Evolutionary conservation across 2,888 invertebrate species (phyloP).

Genomic region (Siphonodentalium dalli): DNA sequence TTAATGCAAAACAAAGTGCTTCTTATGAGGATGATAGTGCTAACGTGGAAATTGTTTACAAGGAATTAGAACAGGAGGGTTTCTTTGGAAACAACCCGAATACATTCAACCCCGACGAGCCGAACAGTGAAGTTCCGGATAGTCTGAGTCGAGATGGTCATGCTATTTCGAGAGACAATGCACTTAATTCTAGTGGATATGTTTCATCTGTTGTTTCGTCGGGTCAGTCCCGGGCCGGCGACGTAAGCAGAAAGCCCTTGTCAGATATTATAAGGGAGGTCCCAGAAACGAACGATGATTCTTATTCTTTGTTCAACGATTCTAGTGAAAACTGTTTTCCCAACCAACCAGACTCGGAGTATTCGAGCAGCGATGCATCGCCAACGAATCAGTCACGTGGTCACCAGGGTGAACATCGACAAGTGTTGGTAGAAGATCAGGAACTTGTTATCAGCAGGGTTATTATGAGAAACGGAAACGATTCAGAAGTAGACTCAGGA

Average conservation of each 20-base stretch:
- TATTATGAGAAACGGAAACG: constrained; percentile 18
- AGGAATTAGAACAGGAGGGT: constrained; percentile 40
- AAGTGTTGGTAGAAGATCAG: background rate
- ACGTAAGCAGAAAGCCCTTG: no score
- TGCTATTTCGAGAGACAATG: no score
- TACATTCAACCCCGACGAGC: constrained; percentile 24
- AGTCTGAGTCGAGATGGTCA: no score
- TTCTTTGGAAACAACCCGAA: constrained; percentile 32
- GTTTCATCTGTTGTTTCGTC: no score
- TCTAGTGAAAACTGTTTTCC: no score
- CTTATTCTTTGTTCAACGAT: no score
- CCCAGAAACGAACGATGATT: no score
- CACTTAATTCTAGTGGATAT: no score
- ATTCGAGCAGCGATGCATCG: constrained; percentile 29
- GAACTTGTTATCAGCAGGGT: background rate
- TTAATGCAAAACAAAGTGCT: background rate
- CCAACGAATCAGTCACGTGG: constrained; percentile 6
- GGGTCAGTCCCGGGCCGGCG: no score
- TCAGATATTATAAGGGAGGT: no score
- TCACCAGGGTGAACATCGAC: no score
- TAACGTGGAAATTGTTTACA: constrained; percentile 36
- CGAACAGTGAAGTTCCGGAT: no score
- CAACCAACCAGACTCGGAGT: constrained; percentile 46
- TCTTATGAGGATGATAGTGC: constrained; percentile 22
- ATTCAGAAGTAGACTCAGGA: constrained; percentile 29